Percentiles rank a stretch among this genome's conserved stretches.
phyloP scores from a whole-genome alignment of 2,113 vertebrate species.

The Ictalurus punctatus region DNA sequence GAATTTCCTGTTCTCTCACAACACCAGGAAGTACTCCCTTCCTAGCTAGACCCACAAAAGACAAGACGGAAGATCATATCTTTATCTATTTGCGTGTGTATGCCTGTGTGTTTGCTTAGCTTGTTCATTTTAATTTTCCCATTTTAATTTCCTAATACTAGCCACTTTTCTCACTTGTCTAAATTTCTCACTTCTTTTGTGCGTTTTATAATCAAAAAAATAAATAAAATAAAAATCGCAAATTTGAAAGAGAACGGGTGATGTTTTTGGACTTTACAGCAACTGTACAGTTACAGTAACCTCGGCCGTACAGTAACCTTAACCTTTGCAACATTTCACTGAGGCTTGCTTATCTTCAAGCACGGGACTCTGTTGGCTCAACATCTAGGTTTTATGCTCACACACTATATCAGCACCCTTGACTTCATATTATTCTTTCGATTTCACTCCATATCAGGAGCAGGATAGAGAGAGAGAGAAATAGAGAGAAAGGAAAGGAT shows the following conservation, averaged over 20 bases:
- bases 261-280: not conserved
- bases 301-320: not conserved
- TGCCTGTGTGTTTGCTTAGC: not conserved
- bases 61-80: constrained; percentile 42
- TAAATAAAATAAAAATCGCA: not conserved
- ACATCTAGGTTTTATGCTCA: constrained; percentile 16
- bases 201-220: not conserved
- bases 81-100: constrained; percentile 13
- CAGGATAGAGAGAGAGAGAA: constrained; percentile 17
- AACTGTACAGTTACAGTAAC: constrained; percentile 4
- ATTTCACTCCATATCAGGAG: constrained; percentile 20
- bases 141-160: not conserved
- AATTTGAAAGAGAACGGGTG: not conserved
- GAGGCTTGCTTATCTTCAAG: not conserved
- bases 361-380: not conserved
- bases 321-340: constrained; percentile 7
- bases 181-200: not conserved
- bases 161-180: not conserved
- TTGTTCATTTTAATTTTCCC: not conserved
- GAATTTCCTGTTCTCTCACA: constrained; percentile 56
- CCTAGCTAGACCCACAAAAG: constrained; percentile 35
- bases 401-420: not conserved
- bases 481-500: constrained; percentile 20
- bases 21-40: constrained; percentile 54
- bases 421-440: constrained; percentile 31